A percentile compares a stretch with the other conserved stretches of the same genome.
phyloP scores from a whole-genome alignment of 2,888 invertebrate genomes.

The Sycophila texana region DNA sequence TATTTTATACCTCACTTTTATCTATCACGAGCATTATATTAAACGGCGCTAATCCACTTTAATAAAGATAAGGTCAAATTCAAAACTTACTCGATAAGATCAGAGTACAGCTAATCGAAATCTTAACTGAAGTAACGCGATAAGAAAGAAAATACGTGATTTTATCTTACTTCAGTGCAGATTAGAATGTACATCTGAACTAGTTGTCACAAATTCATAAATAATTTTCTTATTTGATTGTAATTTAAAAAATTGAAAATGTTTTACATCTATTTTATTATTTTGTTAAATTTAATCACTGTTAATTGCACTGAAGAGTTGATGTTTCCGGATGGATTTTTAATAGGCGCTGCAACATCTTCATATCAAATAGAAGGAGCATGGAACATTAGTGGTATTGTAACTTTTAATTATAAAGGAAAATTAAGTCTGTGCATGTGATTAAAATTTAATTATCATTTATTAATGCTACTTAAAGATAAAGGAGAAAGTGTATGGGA shows the following conservation, averaged over 20 bases:
- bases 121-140: too few species aligned
- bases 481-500: constrained; percentile 83
- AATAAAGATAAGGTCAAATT: too few species aligned
- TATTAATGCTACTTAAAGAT: constrained; percentile 73
- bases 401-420: not conserved
- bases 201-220: too few species aligned
- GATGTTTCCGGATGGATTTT: constrained; percentile 37
- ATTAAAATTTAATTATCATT: not conserved
- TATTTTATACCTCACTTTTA: too few species aligned
- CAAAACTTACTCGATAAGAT: too few species aligned
- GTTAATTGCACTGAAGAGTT: constrained; percentile 56
- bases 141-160: too few species aligned
- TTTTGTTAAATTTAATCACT: constrained; percentile 53
- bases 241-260: not conserved
- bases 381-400: constrained; percentile 37
- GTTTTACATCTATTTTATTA: constrained; percentile 60
- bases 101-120: too few species aligned
- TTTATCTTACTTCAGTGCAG: too few species aligned
- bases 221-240: not conserved
- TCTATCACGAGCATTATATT: too few species aligned
- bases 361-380: constrained; percentile 43
- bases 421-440: not conserved
- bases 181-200: too few species aligned
- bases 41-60: too few species aligned
- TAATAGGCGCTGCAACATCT: constrained; percentile 26